phyloP scores from a whole-genome alignment of 2,113 vertebrate species.

The Grammomys surdaster region DNA sequence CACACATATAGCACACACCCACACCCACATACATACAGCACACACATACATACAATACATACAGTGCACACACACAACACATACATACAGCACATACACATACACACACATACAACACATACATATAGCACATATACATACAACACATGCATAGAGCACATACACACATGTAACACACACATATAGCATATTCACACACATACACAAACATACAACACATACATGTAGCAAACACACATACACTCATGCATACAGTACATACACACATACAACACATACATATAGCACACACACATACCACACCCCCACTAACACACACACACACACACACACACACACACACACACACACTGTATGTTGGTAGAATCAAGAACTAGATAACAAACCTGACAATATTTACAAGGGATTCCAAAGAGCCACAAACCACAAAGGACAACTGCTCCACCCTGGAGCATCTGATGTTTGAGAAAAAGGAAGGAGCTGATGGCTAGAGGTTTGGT shows the following conservation, averaged over 20 bases:
- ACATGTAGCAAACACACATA: neutral
- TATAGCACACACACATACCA: neutral
- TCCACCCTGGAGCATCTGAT: rapidly evolving
- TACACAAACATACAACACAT: neutral
- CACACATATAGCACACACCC: neutral
- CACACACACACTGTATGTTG: too few relatives aligned
- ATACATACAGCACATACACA: neutral
- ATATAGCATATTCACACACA: neutral
- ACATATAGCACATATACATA: too few relatives aligned
- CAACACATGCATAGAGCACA: too few relatives aligned
- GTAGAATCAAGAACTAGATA: neutral
- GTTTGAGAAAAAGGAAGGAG: too few relatives aligned
- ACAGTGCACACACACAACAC: too few relatives aligned
- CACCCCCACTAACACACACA: neutral
- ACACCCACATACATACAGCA: neutral
- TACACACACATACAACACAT: neutral
- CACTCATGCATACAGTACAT: too few relatives aligned
- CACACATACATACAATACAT: neutral
- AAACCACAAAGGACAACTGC: neutral
- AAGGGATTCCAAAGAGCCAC: rapidly evolving
- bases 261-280: too few relatives aligned
- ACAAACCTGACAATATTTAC: too few relatives aligned
- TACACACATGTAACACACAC: neutral
- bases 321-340: neutral
- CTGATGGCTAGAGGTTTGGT: neutral